These are phyloP conservation scores for Penaeus vannamei DNA, from an alignment of 1,140 invertebrate species.

Conservation along the genomic window DNA sequence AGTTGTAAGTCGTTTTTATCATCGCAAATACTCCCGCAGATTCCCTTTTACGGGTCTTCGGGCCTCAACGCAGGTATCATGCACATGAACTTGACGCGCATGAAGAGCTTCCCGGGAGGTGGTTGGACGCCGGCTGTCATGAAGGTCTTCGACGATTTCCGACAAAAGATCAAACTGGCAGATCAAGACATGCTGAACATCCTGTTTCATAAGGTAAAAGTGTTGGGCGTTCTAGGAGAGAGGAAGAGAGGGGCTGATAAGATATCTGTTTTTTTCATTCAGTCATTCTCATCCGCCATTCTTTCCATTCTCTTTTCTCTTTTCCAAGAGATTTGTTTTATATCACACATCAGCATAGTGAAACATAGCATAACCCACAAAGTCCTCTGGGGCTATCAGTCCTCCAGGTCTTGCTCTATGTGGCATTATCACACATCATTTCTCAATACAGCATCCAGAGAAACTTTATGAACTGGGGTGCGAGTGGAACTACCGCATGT, in stretches of 20 bases:
- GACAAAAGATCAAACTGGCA: conserved; percentile 56
- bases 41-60: conserved; percentile 60
- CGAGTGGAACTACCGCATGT: conserved; percentile 64
- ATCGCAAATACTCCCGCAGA: conserved; percentile 25
- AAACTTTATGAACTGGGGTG: conserved; percentile 59
- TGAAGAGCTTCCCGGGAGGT: conserved; percentile 58
- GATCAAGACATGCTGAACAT: conserved; percentile 67
- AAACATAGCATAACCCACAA: no score
- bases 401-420: no score
- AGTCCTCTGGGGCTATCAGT: no score
- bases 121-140: conserved; percentile 59
- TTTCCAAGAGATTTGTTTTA: no score
- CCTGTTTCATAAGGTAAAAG: conserved; percentile 63
- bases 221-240: background rate
- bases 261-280: background rate
- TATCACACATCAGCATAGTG: no score
- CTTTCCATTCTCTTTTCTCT: no score
- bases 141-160: conserved; percentile 51
- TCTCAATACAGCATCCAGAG: conserved; percentile 44
- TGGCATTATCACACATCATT: no score
- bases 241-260: background rate
- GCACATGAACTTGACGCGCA: conserved; percentile 65
- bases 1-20: no score
- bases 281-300: background rate
- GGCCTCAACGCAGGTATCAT: conserved; percentile 66